Evolutionary conservation across 1,140 invertebrate species (phyloP).

Genomic region (Periplaneta americana): DNA sequence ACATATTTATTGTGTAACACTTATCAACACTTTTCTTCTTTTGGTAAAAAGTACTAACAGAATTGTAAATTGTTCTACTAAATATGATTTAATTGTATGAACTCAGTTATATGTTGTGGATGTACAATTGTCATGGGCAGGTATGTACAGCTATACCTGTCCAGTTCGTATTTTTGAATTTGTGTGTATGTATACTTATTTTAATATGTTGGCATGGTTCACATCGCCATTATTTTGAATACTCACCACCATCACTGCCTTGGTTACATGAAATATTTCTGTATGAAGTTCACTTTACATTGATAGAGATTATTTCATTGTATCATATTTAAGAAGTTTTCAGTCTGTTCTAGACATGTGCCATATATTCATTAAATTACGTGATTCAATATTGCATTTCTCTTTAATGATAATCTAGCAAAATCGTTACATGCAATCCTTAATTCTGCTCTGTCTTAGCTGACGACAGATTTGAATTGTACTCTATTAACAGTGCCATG

Average conservation of each 20-base stretch:
- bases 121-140: background rate
- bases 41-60: background rate
- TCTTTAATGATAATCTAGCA: no score
- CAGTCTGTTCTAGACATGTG: no score
- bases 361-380: no score
- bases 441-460: no score
- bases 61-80: background rate
- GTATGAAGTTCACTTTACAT: background rate
- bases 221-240: background rate
- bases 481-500: no score
- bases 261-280: background rate
- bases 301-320: no score
- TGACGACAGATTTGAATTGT: no score
- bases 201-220: background rate
- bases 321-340: no score
- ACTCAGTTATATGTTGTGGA: background rate
- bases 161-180: background rate
- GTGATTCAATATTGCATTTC: no score
- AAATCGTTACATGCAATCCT: no score
- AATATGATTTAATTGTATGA: background rate
- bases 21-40: background rate
- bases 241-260: background rate
- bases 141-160: background rate
- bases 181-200: background rate
- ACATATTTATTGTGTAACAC: background rate